A percentile compares a stretch with the other conserved stretches of the same genome.
Evolutionary conservation across 2,797 vertebrate species (phyloP).

Genomic region (Steatocranus sp.): DNA sequence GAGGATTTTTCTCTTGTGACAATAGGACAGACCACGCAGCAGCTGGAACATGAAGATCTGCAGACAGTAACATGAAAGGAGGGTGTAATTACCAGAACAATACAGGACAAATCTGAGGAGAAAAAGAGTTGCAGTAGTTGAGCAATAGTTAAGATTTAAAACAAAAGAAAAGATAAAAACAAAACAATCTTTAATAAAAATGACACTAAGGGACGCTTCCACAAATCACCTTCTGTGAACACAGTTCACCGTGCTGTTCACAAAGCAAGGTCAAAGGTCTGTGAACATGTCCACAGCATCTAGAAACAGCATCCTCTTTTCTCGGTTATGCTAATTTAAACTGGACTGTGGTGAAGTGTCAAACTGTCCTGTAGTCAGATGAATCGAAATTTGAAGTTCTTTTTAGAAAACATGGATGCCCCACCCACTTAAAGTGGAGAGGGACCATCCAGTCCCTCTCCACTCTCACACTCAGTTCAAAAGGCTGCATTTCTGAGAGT

Average conservation of each 20-base stretch:
- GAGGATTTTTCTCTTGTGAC: conserved; percentile 91
- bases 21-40: conserved; percentile 90
- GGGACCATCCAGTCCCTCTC: too few species aligned
- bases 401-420: background rate
- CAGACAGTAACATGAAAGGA: background rate
- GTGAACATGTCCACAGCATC: background rate
- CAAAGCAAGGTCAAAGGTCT: background rate
- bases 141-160: background rate
- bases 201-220: background rate
- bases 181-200: background rate
- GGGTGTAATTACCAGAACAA: background rate
- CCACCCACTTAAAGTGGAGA: background rate
- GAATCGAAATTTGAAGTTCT: background rate
- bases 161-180: background rate
- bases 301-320: background rate
- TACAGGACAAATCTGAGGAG: background rate
- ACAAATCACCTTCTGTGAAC: background rate
- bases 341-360: background rate
- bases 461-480: too few species aligned
- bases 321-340: fast-evolving
- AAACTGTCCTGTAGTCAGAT: background rate
- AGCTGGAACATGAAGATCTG: conserved; percentile 99
- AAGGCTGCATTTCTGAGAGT: too few species aligned
- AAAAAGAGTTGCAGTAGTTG: background rate
- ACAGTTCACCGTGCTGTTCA: background rate